Evolutionary conservation across 2,888 invertebrate genomes (phyloP), one percentile per base, ranked within the genome.

Genomic region (Nymphalis c-album): DNA sequence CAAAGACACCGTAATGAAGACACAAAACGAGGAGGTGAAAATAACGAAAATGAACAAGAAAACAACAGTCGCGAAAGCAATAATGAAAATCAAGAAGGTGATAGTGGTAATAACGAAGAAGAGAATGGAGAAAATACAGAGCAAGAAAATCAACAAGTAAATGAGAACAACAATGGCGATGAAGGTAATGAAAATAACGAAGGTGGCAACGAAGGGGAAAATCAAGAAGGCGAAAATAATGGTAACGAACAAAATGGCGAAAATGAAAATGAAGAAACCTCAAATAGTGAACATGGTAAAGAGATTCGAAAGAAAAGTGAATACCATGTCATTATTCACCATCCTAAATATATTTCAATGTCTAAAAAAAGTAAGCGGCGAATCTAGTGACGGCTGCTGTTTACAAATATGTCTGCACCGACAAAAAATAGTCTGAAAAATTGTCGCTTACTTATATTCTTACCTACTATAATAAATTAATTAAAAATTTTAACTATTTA

Each of bases 251-350:
- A 69, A 59, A 58, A 35, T 17, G 45, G 40, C 20, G 47, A 31
- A 57, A 40, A 53, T 60, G 51, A 50, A 45, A 57, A 63, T 18
- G 70, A 68, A 46, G 59, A 61, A 58, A 60, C 48, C 31, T 48
- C 60, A n/a, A 60, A 71, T 35, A 45, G 60, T 22, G 55, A 62
- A 55, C 64, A 62, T 2, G 35, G 31, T 17, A 26, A 57, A 6
- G 50, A 58, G 1, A n/a, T 45, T 7, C 26, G 16, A 8, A 53
- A 20, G 10, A 61, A 64, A 47, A 26, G 62, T 51, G 71, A 71
- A 68, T 74, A 74, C 59, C 67, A 73, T 40, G 31, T 72, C 7
- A 70, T 67, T 18, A 66, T 74, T 26, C 71, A 71, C 48, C 73
- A 74, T 58, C 73, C 73, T 47, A 74, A 74, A 60, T 48, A 69